phyloP scores from a whole-genome alignment of 2,113 vertebrate species.

The Tetrao urogallus region DNA sequence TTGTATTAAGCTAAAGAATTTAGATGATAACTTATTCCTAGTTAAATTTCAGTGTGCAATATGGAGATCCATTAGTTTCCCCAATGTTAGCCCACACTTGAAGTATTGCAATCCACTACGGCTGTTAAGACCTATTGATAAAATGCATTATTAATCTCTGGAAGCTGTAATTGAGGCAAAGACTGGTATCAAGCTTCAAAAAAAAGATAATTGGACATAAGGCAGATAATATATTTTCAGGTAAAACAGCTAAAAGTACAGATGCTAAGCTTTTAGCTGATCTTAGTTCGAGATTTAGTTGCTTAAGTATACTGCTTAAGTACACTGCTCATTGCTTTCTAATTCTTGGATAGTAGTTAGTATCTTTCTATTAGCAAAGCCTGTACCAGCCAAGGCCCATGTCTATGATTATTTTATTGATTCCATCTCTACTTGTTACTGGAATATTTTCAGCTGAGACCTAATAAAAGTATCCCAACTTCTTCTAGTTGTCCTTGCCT shows the following conservation, averaged over 20 bases:
- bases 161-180: background rate
- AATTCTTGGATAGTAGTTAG: background rate
- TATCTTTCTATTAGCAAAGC: background rate
- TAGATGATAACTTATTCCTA: background rate
- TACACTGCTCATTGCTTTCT: background rate
- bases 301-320: background rate
- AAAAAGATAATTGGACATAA: background rate
- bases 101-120: background rate
- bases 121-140: background rate
- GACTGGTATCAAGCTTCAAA: background rate
- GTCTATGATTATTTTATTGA: background rate
- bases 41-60: background rate
- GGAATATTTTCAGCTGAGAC: background rate
- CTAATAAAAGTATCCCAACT: background rate
- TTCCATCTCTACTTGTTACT: background rate
- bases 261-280: background rate
- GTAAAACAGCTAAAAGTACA: background rate
- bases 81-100: background rate
- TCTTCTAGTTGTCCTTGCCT: background rate
- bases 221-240: background rate
- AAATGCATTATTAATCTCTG: background rate
- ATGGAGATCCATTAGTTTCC: background rate
- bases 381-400: too few relatives aligned
- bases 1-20: background rate
- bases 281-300: background rate